Base-by-base conservation (phyloP, 53 echinoderm and acorn worm species). In the Luidia sarsii region DNA sequence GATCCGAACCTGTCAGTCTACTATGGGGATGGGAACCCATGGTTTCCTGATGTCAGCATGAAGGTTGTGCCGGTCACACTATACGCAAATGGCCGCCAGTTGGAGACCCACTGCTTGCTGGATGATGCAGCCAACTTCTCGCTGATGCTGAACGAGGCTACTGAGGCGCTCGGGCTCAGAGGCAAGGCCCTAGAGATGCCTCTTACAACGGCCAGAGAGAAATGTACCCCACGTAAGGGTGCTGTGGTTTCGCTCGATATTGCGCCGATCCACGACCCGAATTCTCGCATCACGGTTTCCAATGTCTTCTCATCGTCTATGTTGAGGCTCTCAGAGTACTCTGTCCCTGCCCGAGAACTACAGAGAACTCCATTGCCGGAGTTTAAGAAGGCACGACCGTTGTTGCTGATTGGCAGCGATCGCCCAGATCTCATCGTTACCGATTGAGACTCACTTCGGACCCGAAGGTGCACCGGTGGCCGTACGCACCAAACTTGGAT, bases 401-500 rank as follows among this genome's bases (percentile, higher is more conserved):
- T 70, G 20, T 3, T 70, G 19, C 70, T 70, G 9, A 49, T 70
- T 32, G 70, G 70, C 50, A 70, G 70, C 33, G 70, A 70, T 15
- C 14, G 51, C 15, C 70, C 70, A 32, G 70, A 70, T 25, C 51
- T 70, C 15, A 33, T 70, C 2, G 70, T 70, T 1, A n/a, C 70
- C 70, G 3, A 31, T 70, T 0, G 70, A 70, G 51, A 70, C 50
- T 7, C 51, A 33, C n/a, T 70, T 70, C 43, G 70, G 70, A 21
- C 70, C 52, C 16, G 70, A 70, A 0, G 70, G 70, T 0, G 70
- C 70, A 32, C 70, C 70, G 1, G 70, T 70, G n/a, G 70, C 50
- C 0, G 70, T 70, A 8, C 48, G 70, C 15, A 70, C 70, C 33
- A 50, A 70, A 70, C 16, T 70, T 7, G 70, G 70, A 15, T 70